A percentile compares a stretch with the other conserved stretches of the same genome.
Evolutionary conservation across 2,113 vertebrate species (phyloP).

Genomic region (Myotis yumanensis): DNA sequence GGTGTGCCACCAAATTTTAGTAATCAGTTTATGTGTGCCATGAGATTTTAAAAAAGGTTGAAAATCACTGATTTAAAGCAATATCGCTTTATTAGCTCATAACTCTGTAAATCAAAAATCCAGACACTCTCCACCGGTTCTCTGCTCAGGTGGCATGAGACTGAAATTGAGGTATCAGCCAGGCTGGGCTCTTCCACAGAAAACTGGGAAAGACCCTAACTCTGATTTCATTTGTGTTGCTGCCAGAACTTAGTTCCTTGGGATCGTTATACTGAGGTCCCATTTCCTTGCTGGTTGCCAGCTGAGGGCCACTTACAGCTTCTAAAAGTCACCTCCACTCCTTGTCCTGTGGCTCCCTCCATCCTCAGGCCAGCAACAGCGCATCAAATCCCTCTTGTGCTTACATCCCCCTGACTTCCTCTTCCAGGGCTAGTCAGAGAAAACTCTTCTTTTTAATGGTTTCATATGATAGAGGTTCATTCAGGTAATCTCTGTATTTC

Average conservation of each 20-base stretch:
- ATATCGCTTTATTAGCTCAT: neutral
- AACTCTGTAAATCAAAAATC: neutral
- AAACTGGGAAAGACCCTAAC: neutral
- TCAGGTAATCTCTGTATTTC: neutral
- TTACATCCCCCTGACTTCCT: neutral
- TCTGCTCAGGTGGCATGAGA: neutral
- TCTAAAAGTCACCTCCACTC: neutral
- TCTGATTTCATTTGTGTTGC: neutral
- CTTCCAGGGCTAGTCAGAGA: neutral
- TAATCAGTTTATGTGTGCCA: neutral
- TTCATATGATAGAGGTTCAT: neutral
- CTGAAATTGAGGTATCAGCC: neutral
- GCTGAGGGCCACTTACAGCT: neutral
- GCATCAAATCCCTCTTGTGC: neutral
- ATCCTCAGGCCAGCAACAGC: neutral
- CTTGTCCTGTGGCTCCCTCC: neutral
- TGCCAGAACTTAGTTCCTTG: neutral
- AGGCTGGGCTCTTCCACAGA: neutral
- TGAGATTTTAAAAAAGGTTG: neutral
- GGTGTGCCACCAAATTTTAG: neutral
- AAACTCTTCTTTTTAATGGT: neutral
- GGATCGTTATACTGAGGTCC: neutral
- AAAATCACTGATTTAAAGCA: neutral
- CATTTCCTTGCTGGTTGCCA: neutral
- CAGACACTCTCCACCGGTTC: neutral